Evolutionary conservation across 1,140 invertebrate genomes (phyloP).

Genomic region (Calephelis nemesis): DNA sequence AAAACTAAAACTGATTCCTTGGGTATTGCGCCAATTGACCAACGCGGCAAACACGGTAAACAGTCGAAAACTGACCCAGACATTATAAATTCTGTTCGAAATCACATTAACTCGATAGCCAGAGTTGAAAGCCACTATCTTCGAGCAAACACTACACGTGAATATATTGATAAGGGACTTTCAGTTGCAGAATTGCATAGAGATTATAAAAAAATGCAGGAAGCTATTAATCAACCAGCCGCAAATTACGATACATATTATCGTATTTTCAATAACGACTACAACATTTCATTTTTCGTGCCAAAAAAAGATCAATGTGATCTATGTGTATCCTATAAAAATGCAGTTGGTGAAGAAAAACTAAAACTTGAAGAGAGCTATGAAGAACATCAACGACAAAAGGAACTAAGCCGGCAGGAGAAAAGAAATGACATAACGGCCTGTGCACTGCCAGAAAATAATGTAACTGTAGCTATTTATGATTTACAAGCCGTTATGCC

Average conservation of each 20-base stretch:
- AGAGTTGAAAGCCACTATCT: background rate
- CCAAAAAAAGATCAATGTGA: too few species aligned
- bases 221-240: slow-evolving; percentile 2
- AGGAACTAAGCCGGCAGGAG: too few species aligned
- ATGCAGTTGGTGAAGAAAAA: too few species aligned
- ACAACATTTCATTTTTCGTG: background rate
- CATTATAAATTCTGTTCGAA: background rate
- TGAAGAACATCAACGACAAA: too few species aligned
- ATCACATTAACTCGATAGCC: background rate
- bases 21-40: slow-evolving; percentile 1
- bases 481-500: too few species aligned
- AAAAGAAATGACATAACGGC: too few species aligned
- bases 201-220: background rate
- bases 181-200: background rate
- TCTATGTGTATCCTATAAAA: too few species aligned
- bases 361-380: too few species aligned
- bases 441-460: too few species aligned
- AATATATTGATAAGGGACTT: background rate
- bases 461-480: too few species aligned
- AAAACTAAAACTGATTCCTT: background rate
- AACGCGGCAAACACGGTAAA: slow-evolving; percentile 4
- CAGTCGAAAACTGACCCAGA: slow-evolving; percentile 3
- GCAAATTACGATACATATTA: background rate
- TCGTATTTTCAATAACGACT: background rate
- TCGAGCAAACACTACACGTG: background rate